Base-by-base conservation (phyloP, 2,797 vertebrate genomes). In the Smutsia gigantea region DNA sequence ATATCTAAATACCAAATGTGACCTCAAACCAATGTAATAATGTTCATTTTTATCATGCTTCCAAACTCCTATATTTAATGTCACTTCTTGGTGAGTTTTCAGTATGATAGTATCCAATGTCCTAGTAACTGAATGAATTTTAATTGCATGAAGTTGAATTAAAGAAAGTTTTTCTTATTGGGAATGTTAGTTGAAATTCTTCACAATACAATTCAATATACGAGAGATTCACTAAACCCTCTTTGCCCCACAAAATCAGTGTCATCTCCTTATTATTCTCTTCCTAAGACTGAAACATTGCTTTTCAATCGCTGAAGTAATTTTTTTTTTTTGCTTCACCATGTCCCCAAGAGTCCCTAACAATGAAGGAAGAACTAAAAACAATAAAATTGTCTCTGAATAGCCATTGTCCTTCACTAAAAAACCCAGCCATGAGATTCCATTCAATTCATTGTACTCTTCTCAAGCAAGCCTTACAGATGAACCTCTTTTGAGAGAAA, bases 121-220 rank as follows among this genome's bases (percentile, higher is more conserved):
- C 39, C 68, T 75, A 5, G n/a, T 84, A 75, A 79, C 25, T 64
- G 34, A 69, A 37, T 66, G 57, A 39, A 78, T 94, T 93, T 74
- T 77, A 78, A 71, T 74, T 77, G 4, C 49, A 49, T 83, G 31
- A 95, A 69, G 10, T 71, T 74, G 25, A 5, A 63, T 55, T 51
- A 93, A 85, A 93, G 79, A 85, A 90, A 86, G 82, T 39, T 17
- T 46, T 46, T 46, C 46, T 46, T 12, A 12, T 64, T 64, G 53
- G 84, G 85, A 92, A 91, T 59, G 46, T 87, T 61, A 53, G 31
- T n/a, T 84, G 68, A 90, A 96, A 79, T 29, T 89, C 27, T 85
- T 75, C 68, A 53, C 37, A 57, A 66, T 77, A 34, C 34, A 88
- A 57, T 74, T 88, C 55, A 78, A 8, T 15, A 42, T 42, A 31